Evolutionary conservation across 2,113 vertebrate species (phyloP).

Genomic region (Sus scrofa): DNA sequence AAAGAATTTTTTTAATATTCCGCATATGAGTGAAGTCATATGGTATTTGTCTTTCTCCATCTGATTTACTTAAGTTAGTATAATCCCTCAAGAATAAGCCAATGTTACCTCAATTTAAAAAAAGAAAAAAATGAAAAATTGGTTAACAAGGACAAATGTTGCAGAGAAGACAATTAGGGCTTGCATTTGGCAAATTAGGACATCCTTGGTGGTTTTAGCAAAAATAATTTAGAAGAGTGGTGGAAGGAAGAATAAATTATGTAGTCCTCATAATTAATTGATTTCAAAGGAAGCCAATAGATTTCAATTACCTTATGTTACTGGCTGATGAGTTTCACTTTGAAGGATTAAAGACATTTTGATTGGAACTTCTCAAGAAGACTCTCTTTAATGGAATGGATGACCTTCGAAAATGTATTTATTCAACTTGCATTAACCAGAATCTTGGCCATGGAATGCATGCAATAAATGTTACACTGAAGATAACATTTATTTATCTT

Average conservation of each 20-base stretch:
- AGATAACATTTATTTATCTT: not conserved
- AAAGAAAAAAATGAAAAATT: not conserved
- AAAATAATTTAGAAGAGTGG: not conserved
- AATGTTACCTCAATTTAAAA: not conserved
- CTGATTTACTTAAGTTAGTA: not conserved
- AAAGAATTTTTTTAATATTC: not conserved
- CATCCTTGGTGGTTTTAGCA: not conserved
- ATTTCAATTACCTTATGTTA: slow-evolving; percentile 55
- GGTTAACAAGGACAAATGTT: slow-evolving; percentile 5
- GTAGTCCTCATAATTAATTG: slow-evolving; percentile 21
- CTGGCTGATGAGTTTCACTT: slow-evolving; percentile 31
- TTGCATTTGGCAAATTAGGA: slow-evolving; percentile 44
- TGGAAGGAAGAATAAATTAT: slow-evolving; percentile 53
- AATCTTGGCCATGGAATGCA: slow-evolving; percentile 33
- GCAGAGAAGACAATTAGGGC: not conserved
- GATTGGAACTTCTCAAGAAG: slow-evolving; percentile 46
- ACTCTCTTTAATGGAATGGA: slow-evolving; percentile 38
- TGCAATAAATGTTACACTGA: slow-evolving; percentile 35
- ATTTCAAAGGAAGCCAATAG: slow-evolving; percentile 44
- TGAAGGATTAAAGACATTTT: slow-evolving; percentile 63
- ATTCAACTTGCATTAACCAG: slow-evolving; percentile 31
- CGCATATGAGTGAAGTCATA: not conserved
- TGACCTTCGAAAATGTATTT: slow-evolving; percentile 52
- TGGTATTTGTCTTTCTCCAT: not conserved
- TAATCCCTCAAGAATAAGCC: not conserved